These are phyloP conservation scores for Galagoides demidoff DNA, from an alignment of 2,797 vertebrate species.

Conservation along the genomic window DNA sequence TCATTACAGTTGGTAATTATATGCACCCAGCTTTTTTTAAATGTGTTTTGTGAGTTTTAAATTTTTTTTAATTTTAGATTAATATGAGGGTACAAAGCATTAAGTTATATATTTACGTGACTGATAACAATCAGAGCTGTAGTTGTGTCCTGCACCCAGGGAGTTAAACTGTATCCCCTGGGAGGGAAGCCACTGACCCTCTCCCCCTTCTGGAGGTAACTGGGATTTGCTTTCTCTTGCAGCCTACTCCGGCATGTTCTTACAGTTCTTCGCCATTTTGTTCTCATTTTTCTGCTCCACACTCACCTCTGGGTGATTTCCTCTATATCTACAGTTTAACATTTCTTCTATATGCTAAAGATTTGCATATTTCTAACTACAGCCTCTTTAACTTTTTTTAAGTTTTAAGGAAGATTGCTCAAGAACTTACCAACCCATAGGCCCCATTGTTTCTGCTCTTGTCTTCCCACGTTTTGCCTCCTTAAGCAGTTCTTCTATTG, in stretches of 20 bases:
- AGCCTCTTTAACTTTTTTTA: background rate
- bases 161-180: no score
- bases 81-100: no score
- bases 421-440: conserved; percentile 95
- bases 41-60: no score
- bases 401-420: background rate
- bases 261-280: background rate
- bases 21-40: no score
- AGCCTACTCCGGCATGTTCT: background rate
- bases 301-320: background rate
- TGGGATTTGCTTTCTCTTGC: background rate
- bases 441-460: conserved; percentile 98
- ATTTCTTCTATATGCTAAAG: background rate
- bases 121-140: no score
- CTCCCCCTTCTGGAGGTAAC: no score
- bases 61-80: no score
- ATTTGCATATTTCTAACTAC: background rate
- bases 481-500: conserved; percentile 96
- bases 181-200: no score
- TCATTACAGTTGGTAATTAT: no score
- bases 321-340: background rate
- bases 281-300: background rate
- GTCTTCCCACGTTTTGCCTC: conserved; percentile 95
- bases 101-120: no score
- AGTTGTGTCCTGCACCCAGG: no score